Base-by-base conservation (phyloP, 2,113 vertebrate genomes). In the Zonotrichia leucophrys region DNA sequence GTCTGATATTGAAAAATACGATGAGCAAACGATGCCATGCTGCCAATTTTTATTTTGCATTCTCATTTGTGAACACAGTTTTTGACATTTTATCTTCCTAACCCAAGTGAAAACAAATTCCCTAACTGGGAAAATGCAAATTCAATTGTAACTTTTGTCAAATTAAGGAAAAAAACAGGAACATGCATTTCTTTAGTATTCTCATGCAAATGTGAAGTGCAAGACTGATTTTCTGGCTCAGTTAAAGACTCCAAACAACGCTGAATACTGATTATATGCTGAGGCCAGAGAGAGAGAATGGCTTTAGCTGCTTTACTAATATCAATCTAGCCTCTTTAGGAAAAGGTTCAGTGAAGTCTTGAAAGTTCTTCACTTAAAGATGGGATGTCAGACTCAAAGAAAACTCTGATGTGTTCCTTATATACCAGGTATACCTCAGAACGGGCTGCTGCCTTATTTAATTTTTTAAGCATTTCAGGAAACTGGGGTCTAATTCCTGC, bases 31-130 rank as follows among this genome's bases (percentile, higher is more conserved):
- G 55, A 58, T 31, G 37, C 58, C n/a, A 18, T 24, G 27, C 67
- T 92, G 79, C 67, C 82, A 92, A 66, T 73, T 95, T 93, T 82
- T 93, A 76, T 87, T 93, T 96, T 88, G 33, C 62, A 66, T 93
- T 88, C 15, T 46, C n/a, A 66, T 90, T 91, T 85, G 64, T 72
- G 33, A 92, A 42, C 18, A 49, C 11, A 41, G 62, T 49, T 95
- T 92, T 56, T 72, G 52, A 90, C 92, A 59, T 81, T 74, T 83
- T 81, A 5, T 88, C 59, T 80, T 88, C 49, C 47, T 70, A 67
- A 15, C 5, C 64, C 59, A 86, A 80, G 50, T 70, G 39, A 88
- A 93, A 64, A 74, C 33, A 69, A 76, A 83, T 44, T 82, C 55
- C 31, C 74, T 69, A 83, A 86, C 17, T n/a, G 55, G 27, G 39